A percentile compares a stretch with the other conserved stretches of the same genome.
phyloP scores from a whole-genome alignment of 2,797 vertebrate species.

The Spheniscus humboldti region DNA sequence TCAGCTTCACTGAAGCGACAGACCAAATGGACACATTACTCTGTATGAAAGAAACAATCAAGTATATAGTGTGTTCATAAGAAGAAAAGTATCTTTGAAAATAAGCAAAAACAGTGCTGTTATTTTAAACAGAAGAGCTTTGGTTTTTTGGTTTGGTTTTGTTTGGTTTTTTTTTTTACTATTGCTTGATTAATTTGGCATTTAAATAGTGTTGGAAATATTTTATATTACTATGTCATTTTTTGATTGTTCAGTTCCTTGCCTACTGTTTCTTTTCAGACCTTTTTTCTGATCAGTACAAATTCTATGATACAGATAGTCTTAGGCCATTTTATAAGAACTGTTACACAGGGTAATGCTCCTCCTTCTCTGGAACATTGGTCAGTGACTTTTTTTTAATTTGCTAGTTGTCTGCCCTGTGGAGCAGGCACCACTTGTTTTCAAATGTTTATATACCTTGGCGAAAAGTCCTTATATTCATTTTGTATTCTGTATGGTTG shows the following conservation, averaged over 20 bases:
- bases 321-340: constrained; percentile 76
- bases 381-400: constrained; percentile 71
- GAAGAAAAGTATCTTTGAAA: constrained; percentile 68
- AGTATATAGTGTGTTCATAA: constrained; percentile 78
- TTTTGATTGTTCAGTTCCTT: constrained; percentile 76
- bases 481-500: constrained; percentile 71
- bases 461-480: constrained; percentile 71
- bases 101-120: constrained; percentile 75
- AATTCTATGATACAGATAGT: constrained; percentile 69
- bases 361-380: constrained; percentile 77
- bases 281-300: constrained; percentile 56
- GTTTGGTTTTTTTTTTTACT: constrained; percentile 56
- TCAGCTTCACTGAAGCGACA: constrained; percentile 77
- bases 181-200: constrained; percentile 80
- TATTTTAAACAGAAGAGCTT: constrained; percentile 79
- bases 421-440: constrained; percentile 81
- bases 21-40: constrained; percentile 87
- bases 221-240: constrained; percentile 76
- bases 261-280: constrained; percentile 71
- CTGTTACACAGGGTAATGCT: constrained; percentile 73
- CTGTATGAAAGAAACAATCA: constrained; percentile 70
- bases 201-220: constrained; percentile 79
- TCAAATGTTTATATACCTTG: constrained; percentile 75
- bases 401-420: constrained; percentile 82
- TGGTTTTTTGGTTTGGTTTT: not conserved